Evolutionary conservation across 2,797 vertebrate genomes (phyloP), one percentile per base, ranked within the genome.

Genomic region (Mastacembelus armatus): DNA sequence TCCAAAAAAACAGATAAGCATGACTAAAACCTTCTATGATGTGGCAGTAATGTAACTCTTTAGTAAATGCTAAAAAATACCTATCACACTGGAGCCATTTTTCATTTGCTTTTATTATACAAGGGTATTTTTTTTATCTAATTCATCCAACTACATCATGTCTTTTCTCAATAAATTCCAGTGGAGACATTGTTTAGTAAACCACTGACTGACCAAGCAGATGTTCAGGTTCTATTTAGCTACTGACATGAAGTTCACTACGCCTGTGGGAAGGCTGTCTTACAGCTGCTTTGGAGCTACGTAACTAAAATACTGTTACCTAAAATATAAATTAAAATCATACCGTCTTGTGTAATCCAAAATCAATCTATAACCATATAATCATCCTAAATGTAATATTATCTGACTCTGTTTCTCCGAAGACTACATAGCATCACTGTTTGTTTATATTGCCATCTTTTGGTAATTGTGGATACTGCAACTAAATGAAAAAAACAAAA

Each of bases 371-470:
- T 36, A 63, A 38, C 11, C 7, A 45, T 18, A 10, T 15, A 68
- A 5, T 22, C 10, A 29, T 40, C 8, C 29, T 36, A 21, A 8
- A 33, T 18, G 10, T 2, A 43, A 47, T 55, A 2, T 30, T 4
- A 30, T 33, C 15, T 10, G 8, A 14, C 12, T 33, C 21, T 21
- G 39, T 52, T 12, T n/a, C 19, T 38, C 7, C 4, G 29, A 12
- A 50, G n/a, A 22, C 7, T 9, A 9, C 1, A 22, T 14, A 22
- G 4, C 4, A 10, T n/a, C 9, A 30, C 18, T 45, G n/a, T 38
- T 33, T 36, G 38, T n/a, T 0, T 4, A 57, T 74, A 32, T 74
- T 73, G 66, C 58, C 80, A 84, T 73, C 85, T 64, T 57, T 8
- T 75, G 78, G 74, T 32, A 55, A 2, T 1, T 4, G 3, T 21